Percentiles rank a stretch among this genome's conserved stretches.
Conservation (phyloP, 1,140 invertebrate species). For the Zaprionus vittiger region DNA sequence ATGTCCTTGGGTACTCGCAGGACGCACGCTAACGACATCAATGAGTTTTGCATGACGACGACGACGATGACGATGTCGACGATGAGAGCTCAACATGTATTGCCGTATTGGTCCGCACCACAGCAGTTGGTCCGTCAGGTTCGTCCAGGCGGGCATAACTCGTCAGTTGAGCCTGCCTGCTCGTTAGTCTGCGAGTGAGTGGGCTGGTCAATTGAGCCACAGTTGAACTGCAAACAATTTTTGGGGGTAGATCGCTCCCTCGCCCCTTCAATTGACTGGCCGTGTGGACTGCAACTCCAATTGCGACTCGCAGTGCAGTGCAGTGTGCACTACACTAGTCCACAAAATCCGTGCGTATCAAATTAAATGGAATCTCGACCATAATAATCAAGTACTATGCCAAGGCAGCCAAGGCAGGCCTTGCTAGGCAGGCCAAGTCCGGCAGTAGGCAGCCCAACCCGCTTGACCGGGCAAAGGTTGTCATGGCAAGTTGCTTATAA, state of each 20-base stretch:
- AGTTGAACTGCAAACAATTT: constrained; percentile 80
- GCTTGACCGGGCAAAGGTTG: constrained; percentile 20
- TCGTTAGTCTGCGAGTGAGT: constrained; percentile 43
- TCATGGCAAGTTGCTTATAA: constrained; percentile 71
- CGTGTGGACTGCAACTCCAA: background rate
- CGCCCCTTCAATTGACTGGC: constrained; percentile 8
- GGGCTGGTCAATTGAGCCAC: constrained; percentile 74
- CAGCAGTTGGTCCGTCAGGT: constrained; percentile 9
- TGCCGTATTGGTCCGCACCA: constrained; percentile 8
- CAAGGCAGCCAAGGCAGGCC: background rate
- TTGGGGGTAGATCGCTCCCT: constrained; percentile 28
- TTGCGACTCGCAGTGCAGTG: constrained; percentile 1
- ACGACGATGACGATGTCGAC: constrained; percentile 39
- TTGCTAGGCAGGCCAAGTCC: too few species aligned
- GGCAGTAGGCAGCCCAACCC: background rate
- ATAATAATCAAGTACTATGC: constrained; percentile 62
- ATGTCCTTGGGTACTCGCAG: constrained; percentile 58
- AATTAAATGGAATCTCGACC: constrained; percentile 78
- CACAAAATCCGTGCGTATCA: constrained; percentile 76
- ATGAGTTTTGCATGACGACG: constrained; percentile 79
- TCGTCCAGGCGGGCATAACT: constrained; percentile 32
- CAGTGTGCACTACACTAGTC: constrained; percentile 28
- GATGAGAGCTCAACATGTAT: constrained; percentile 53
- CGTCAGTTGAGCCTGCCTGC: constrained; percentile 35
- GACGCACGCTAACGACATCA: constrained; percentile 76